phyloP scores from a whole-genome alignment of 2,113 vertebrate genomes.

The Cnemophilus loriae region DNA sequence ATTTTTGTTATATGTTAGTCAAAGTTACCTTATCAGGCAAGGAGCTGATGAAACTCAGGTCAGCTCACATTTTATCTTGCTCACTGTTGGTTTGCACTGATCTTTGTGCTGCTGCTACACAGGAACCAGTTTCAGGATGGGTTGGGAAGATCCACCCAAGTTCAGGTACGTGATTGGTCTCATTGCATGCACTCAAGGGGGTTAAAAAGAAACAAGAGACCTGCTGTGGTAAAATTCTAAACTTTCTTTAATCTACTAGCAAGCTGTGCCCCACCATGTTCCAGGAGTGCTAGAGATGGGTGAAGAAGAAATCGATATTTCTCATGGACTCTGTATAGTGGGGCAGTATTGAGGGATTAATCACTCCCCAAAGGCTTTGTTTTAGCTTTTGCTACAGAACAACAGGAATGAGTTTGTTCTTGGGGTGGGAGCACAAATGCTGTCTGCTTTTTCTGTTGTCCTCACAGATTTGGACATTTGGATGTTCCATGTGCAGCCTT shows the following conservation, averaged over 20 bases:
- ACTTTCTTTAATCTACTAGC: background rate
- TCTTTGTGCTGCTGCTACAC: background rate
- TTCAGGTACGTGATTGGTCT: background rate
- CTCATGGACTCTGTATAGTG: background rate
- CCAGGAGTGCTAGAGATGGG: background rate
- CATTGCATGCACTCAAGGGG: rapidly evolving
- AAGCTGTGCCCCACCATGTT: background rate
- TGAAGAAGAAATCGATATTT: background rate
- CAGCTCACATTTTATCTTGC: background rate
- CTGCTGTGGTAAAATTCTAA: background rate
- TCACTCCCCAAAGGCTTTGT: background rate
- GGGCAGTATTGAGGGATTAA: no score
- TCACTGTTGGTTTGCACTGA: background rate
- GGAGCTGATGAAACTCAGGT: background rate
- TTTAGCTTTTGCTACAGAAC: background rate
- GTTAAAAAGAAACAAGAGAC: background rate
- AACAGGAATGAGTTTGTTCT: background rate
- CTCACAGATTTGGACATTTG: background rate
- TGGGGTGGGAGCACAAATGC: background rate
- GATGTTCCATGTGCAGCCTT: background rate
- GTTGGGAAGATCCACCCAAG: rapidly evolving
- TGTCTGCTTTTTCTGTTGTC: background rate
- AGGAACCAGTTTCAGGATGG: background rate
- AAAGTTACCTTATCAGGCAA: background rate
- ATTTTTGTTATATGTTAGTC: background rate